Conservation (phyloP, 2,113 vertebrate species). For the Strigops habroptila region DNA sequence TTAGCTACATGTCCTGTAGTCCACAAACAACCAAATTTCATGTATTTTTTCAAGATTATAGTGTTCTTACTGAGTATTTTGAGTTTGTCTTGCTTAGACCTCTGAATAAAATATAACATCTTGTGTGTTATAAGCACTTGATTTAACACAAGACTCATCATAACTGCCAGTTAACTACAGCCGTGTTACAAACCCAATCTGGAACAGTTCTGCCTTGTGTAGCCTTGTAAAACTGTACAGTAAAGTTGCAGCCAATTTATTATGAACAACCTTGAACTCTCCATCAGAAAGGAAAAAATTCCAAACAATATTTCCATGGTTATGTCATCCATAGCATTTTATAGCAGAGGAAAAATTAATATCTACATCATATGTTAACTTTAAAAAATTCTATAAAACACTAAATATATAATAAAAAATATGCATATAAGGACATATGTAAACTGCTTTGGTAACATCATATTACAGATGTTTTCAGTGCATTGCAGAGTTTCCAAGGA, state of each 20-base stretch:
- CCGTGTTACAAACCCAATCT: background rate
- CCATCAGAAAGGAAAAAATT: conserved; percentile 54
- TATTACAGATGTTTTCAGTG: conserved; percentile 91
- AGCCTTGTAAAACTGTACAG: conserved; percentile 18
- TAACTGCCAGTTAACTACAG: background rate
- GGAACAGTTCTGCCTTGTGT: background rate
- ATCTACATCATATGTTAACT: conserved; percentile 83
- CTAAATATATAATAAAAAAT: conserved; percentile 97
- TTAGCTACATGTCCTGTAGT: conserved; percentile 15
- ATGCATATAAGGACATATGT: conserved; percentile 98
- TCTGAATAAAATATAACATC: background rate
- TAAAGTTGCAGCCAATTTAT: background rate
- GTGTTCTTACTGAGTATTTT: background rate
- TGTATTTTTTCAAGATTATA: background rate
- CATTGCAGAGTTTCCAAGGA: conserved; percentile 80
- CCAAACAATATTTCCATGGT: conserved; percentile 70
- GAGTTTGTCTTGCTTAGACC: background rate
- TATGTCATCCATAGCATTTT: conserved; percentile 77
- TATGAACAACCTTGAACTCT: conserved; percentile 29
- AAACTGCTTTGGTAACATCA: conserved; percentile 99
- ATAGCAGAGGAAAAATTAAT: conserved; percentile 78
- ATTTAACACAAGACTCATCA: background rate
- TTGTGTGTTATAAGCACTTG: background rate
- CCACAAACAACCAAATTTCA: conserved; percentile 3
- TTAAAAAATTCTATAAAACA: conserved; percentile 94